These are phyloP conservation scores for Nasonovia ribisnigri DNA, from an alignment of 2,888 invertebrate genomes.

Conservation along the genomic window DNA sequence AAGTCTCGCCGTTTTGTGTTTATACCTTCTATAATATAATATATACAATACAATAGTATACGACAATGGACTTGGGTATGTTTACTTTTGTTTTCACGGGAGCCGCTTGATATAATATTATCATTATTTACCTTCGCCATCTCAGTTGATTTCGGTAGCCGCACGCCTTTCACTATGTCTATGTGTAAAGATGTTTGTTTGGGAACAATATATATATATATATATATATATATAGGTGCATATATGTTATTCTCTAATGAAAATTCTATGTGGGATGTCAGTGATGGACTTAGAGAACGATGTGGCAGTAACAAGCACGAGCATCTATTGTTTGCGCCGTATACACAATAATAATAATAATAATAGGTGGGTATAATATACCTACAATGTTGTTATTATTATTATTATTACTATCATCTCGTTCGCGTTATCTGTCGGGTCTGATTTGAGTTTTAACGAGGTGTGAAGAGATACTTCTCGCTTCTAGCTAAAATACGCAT, in stretches of 20 bases:
- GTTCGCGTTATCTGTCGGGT: background rate
- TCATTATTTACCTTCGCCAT: slow-evolving; percentile 25
- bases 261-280: background rate
- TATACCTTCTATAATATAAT: background rate
- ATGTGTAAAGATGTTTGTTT: background rate
- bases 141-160: background rate
- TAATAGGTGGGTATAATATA: background rate
- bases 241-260: slow-evolving; percentile 13
- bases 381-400: background rate
- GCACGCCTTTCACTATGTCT: background rate
- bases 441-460: slow-evolving; percentile 42
- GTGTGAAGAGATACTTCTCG: slow-evolving; percentile 18
- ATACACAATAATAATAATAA: background rate
- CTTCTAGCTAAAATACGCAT: background rate
- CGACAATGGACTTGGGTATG: background rate
- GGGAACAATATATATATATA: background rate
- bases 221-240: background rate
- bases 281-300: background rate
- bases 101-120: background rate
- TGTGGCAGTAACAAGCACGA: background rate
- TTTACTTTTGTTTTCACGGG: slow-evolving; percentile 18
- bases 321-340: background rate
- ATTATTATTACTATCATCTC: background rate
- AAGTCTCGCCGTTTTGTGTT: background rate
- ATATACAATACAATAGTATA: background rate